These are phyloP conservation scores for Melanitta fusca DNA, from an alignment of 2,797 vertebrate genomes.

Conservation along the genomic window DNA sequence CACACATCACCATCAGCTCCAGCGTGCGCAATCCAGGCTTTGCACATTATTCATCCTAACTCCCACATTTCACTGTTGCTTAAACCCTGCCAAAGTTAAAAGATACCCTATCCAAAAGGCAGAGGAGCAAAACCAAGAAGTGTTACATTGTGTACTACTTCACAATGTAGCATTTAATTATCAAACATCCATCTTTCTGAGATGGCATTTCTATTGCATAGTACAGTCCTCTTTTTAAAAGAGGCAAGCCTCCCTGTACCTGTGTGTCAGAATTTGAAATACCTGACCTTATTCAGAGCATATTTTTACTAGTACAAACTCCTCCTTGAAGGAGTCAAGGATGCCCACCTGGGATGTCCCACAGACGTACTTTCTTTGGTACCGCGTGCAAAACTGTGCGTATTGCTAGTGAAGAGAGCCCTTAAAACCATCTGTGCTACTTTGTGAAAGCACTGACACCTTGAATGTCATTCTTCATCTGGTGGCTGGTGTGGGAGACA, in stretches of 20 bases:
- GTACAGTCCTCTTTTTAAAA: not conserved
- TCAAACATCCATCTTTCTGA: not conserved
- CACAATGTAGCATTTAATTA: not conserved
- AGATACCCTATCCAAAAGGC: not conserved
- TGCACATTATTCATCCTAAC: not conserved
- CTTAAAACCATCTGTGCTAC: not conserved
- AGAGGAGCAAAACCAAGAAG: not conserved
- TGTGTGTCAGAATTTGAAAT: not conserved
- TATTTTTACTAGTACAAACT: not conserved
- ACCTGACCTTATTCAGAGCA: not conserved
- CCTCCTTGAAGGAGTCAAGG: not conserved
- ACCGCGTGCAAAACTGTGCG: not conserved
- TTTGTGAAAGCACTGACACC: not conserved
- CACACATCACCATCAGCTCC: not conserved
- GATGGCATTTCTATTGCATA: not conserved
- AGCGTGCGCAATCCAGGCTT: accelerated
- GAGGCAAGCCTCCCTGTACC: not conserved
- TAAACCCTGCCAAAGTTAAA: not conserved
- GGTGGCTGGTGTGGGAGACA: not conserved
- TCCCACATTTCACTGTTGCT: not conserved
- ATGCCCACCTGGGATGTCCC: not conserved
- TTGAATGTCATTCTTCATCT: not conserved
- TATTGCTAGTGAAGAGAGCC: not conserved
- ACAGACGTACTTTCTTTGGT: not conserved
- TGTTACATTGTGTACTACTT: not conserved